phyloP scores from a whole-genome alignment of 2,888 invertebrate genomes.

The Trypoxylon attenuatum region DNA sequence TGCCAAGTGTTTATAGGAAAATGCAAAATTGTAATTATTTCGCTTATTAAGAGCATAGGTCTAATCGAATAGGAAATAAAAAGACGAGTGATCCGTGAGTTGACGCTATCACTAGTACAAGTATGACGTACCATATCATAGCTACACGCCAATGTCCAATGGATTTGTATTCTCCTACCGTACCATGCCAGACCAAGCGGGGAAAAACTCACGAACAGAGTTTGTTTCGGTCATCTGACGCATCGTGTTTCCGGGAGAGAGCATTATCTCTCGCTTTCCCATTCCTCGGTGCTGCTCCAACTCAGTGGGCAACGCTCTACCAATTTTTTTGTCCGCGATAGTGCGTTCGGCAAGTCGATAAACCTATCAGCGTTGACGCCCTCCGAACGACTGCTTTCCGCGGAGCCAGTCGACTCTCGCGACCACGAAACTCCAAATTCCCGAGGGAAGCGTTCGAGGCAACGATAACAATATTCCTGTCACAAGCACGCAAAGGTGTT shows the following conservation, averaged over 20 bases:
- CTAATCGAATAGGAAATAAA: no score
- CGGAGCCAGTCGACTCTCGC: conserved; percentile 39
- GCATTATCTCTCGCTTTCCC: conserved; percentile 28
- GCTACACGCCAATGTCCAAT: no score
- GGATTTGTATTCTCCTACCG: no score
- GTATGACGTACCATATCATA: no score
- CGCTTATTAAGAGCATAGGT: no score
- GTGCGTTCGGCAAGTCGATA: conserved; percentile 41
- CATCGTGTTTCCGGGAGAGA: conserved; percentile 42
- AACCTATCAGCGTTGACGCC: conserved; percentile 65
- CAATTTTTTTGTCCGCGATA: conserved; percentile 43
- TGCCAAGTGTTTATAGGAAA: no score
- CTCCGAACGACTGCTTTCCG: conserved; percentile 60
- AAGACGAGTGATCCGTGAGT: no score
- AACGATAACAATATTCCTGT: neutral
- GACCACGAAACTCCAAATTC: conserved; percentile 28
- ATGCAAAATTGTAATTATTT: no score
- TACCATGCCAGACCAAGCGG: no score
- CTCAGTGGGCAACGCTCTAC: conserved; percentile 27
- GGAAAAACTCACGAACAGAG: no score
- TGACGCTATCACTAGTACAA: no score
- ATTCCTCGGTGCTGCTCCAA: conserved; percentile 14
- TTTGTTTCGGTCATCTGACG: conserved; percentile 36
- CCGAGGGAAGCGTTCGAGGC: neutral
- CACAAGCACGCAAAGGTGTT: neutral